These are phyloP conservation scores for Ibidorhyncha struthersii DNA, from an alignment of 2,113 vertebrate species.

Conservation along the genomic window DNA sequence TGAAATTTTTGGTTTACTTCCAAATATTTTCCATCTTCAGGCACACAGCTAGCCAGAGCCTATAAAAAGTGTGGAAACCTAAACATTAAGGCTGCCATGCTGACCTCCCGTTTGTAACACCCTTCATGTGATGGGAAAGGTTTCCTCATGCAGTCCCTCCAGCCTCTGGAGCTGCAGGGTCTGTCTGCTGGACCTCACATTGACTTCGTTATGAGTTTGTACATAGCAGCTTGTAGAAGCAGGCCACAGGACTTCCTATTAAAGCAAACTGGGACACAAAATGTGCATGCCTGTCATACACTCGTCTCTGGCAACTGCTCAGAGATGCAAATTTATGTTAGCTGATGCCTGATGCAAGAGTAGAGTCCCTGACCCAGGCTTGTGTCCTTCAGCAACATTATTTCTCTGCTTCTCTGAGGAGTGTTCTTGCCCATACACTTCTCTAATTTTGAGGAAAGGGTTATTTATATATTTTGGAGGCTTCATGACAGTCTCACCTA, in stretches of 20 bases:
- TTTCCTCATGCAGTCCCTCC: neutral
- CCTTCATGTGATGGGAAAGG: constrained; percentile 4
- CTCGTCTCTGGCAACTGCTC: neutral
- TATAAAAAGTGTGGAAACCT: constrained; percentile 56
- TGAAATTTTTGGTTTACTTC: constrained; percentile 50
- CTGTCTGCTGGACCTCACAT: neutral
- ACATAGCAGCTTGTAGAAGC: neutral
- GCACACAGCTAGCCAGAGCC: constrained; percentile 16
- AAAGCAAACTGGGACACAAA: neutral
- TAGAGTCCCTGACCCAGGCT: neutral
- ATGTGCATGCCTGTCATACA: neutral
- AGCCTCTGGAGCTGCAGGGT: neutral
- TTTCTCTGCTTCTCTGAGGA: neutral
- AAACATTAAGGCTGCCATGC: constrained; percentile 11
- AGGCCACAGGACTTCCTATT: neutral
- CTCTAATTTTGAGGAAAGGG: neutral
- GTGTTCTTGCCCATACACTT: neutral
- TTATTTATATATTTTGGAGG: neutral
- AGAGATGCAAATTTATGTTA: neutral
- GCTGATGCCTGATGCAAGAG: neutral
- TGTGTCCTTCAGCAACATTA: neutral
- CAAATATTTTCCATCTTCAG: constrained; percentile 64
- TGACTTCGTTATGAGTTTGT: neutral
- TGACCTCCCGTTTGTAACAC: constrained; percentile 38
- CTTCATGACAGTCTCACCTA: neutral